phyloP scores from a whole-genome alignment of 2,797 vertebrate genomes.

The Octomys mimax region DNA sequence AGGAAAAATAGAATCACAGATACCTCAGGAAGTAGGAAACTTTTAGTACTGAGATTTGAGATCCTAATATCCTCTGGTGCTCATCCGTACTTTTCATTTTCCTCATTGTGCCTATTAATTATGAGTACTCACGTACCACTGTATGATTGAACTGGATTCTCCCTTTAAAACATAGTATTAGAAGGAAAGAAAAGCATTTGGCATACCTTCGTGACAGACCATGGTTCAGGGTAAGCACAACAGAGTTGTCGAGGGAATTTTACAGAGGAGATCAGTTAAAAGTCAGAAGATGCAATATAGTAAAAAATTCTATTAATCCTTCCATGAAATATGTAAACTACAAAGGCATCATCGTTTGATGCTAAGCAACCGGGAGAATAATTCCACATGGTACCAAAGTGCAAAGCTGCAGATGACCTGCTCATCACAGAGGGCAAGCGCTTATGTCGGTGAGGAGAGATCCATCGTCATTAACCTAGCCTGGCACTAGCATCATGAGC shows the following conservation, averaged over 20 bases:
- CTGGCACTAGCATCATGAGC: background rate
- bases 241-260: background rate
- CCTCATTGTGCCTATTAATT: background rate
- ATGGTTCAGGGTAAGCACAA: background rate
- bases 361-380: background rate
- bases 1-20: background rate
- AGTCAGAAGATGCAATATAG: background rate
- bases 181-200: conserved; percentile 7
- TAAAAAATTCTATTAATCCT: background rate
- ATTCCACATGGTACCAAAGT: background rate
- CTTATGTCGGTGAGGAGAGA: background rate
- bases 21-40: background rate
- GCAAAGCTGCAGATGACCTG: background rate
- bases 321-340: conserved; percentile 17
- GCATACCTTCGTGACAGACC: background rate
- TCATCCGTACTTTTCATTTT: background rate
- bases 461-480: no score
- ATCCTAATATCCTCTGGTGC: background rate
- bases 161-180: conserved; percentile 31
- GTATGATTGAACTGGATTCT: background rate
- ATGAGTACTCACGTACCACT: background rate
- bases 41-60: background rate
- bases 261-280: background rate
- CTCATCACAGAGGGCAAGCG: background rate
- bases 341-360: background rate